Evolutionary conservation across 2,113 vertebrate genomes (phyloP), one percentile per base, ranked within the genome.

Genomic region (Platichthys stellatus): DNA sequence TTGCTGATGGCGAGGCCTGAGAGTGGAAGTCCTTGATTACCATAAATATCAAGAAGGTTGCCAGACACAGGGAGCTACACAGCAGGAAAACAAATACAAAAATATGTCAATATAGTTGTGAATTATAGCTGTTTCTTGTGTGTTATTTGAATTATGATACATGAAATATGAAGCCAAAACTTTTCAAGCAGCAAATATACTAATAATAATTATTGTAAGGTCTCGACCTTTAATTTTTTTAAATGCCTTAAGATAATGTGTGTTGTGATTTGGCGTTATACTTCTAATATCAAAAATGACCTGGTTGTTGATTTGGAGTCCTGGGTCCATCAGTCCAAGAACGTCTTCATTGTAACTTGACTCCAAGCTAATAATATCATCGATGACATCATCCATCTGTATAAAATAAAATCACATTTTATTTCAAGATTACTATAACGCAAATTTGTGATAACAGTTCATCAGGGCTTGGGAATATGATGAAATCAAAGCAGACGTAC

Each of bases 321-420:
- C 94, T 0, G 91, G 88, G 26, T 96, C 96, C 83, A 96, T 95
- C 68, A 95, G 93, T 78, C 94, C 95, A 72, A 97, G 94, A 85
- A 97, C 95, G 45, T 97, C 96, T 13, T 97, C 96, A 24, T 94
- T 97, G 89, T 96, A 96, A 90, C 96, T 97, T 69, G 97, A 96
- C 85, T 97, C 96, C 86, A 97, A 90, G 90, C 96, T 97, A 78
- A 97, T 97, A 81, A 97, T 97, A 87, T 97, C 96, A 87, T 97
- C 96, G 31, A 97, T 97, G 60, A 97, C 96, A 76, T 97, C 96
- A 82, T 97, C 95, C 87, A 97, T 97, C 96, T 97, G 85, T 35
- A 38, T 24, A 57, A 74, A 5, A 67, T 2, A 73, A 45, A 72
- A 51, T 1, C 31, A 26, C 9, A 51, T 56, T 65, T 40, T 0